Percentiles rank a stretch among this genome's conserved stretches.
phyloP scores from a whole-genome alignment of 2,888 invertebrate species.

The Elegia similella region DNA sequence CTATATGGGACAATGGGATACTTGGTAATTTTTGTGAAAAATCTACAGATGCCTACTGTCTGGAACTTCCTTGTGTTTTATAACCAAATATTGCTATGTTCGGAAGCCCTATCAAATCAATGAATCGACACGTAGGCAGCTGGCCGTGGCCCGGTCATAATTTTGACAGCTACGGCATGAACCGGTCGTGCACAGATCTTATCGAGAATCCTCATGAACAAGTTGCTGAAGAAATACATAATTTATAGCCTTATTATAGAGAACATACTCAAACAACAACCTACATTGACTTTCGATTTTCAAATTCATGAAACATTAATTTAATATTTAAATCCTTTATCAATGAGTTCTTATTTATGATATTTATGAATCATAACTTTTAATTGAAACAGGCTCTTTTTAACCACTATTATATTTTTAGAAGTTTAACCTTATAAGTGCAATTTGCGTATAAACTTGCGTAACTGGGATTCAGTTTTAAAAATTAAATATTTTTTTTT shows the following conservation, averaged over 20 bases:
- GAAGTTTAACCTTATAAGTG: no score
- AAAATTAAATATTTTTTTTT: no score
- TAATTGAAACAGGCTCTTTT: not conserved
- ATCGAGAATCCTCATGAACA: conserved; percentile 32
- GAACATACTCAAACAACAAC: no score
- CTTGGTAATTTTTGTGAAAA: no score
- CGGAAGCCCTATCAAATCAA: conserved; percentile 29
- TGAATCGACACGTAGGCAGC: conserved; percentile 31
- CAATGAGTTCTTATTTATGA: not conserved
- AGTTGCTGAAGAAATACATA: conserved; percentile 11
- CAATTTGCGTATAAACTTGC: no score
- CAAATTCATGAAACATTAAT: no score
- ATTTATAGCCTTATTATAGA: conserved; percentile 2
- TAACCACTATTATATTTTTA: no score
- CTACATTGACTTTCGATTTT: no score
- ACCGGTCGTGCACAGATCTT: conserved; percentile 40
- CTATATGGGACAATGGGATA: no score
- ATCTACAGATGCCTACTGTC: no score
- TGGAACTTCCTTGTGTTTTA: not conserved
- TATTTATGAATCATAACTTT: not conserved
- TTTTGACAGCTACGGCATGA: conserved; percentile 49
- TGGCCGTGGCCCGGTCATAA: conserved; percentile 43
- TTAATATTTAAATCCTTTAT: no score
- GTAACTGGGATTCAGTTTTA: no score
- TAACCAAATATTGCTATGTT: not conserved